These are phyloP conservation scores for Neuroterus valhalla DNA, from an alignment of 1,140 invertebrate genomes.

Conservation along the genomic window DNA sequence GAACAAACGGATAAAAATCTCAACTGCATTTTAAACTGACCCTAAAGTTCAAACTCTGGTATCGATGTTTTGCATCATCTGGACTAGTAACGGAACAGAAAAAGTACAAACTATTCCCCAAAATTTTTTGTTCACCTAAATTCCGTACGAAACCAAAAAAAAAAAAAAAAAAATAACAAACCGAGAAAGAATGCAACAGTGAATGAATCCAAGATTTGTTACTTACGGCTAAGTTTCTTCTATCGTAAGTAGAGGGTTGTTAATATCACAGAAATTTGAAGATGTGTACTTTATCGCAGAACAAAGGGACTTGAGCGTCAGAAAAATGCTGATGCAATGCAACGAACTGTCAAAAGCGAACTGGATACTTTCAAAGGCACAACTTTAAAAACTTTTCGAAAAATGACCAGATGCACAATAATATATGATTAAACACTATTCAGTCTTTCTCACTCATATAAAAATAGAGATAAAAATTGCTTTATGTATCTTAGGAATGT, in stretches of 20 bases:
- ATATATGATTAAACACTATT: neutral
- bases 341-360: conserved; percentile 14
- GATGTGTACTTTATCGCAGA: conserved; percentile 13
- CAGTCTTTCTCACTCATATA: neutral
- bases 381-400: neutral
- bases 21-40: too few relatives aligned
- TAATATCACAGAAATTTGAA: conserved; percentile 5
- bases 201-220: neutral
- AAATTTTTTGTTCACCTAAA: too few relatives aligned
- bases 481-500: neutral
- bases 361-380: conserved; percentile 11
- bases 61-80: too few relatives aligned
- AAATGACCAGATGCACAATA: conserved; percentile 13
- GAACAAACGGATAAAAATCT: too few relatives aligned
- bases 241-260: neutral
- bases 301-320: conserved; percentile 22
- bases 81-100: too few relatives aligned
- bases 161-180: too few relatives aligned
- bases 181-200: neutral
- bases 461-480: neutral
- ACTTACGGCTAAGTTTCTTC: neutral
- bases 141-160: too few relatives aligned
- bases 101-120: too few relatives aligned
- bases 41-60: too few relatives aligned
- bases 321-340: conserved; percentile 13